Evolutionary conservation across 2,797 vertebrate genomes (phyloP), one percentile per base, ranked within the genome.

Genomic region (Scolopax bukidnonensis): DNA sequence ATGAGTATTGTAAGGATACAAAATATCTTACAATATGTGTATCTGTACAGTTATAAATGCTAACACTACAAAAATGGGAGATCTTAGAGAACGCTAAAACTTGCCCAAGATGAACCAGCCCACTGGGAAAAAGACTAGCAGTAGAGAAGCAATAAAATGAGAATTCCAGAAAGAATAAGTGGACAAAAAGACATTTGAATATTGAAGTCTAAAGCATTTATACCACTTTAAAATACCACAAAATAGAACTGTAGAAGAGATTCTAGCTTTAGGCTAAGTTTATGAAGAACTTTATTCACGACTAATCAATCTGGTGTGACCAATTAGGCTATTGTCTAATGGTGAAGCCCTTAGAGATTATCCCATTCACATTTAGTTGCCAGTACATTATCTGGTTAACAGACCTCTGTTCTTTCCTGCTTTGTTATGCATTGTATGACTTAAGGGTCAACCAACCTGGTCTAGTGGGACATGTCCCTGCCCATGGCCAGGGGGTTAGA

Each of bases 391-490:
- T 2, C 33, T 41, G 24, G 16, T 53, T 21, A 32, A 15, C 19
- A 68, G 48, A 33, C n/a, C 16, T 7, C 54, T 27, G n/a, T 16
- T 61, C 53, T 40, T 36, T 2, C 45, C 65, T 73, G 33, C 38
- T 50, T n/a, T 57, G 24, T 10, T 43, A 18, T 1, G 10, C 16
- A 6, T 11, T 6, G 4, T 10, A 50, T 1, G 2, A 32, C 6
- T 40, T 32, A 6, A 10, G 33, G 27, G n/a, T 12, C 6, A 9
- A 61, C 38, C 27, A 30, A 40, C 27, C 27, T 40, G 60, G 38
- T 13, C 17, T 20, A 13, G 38, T 10, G 18, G 38, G 12, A 63
- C 6, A 18, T 30, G 18, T 30, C 60, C 38, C 60, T 20, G 25
- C 38, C 38, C 38, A 15, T 10, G 9, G 18, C 27, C 27, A 10